phyloP scores from a whole-genome alignment of 2,113 vertebrate species.

The Corythornis vintsioides region DNA sequence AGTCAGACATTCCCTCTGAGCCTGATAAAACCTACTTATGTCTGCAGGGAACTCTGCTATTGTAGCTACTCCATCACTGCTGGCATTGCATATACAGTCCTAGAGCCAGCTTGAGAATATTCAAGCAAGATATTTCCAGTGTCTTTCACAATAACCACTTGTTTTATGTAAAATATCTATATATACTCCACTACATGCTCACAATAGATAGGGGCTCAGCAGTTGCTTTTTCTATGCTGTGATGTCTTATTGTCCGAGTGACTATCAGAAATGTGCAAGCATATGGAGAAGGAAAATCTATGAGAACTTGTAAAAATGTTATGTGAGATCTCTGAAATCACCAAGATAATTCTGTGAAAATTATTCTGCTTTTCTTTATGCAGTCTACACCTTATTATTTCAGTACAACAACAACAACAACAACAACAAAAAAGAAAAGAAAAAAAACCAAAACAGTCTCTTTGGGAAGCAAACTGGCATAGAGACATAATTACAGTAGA shows the following conservation, averaged over 20 bases:
- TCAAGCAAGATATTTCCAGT: background rate
- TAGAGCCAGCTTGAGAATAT: constrained; percentile 1
- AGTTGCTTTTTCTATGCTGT: background rate
- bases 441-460: background rate
- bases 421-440: background rate
- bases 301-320: background rate
- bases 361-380: background rate
- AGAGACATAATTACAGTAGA: background rate
- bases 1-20: constrained; percentile 7
- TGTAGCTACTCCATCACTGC: constrained; percentile 21
- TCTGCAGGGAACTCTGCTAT: constrained; percentile 31
- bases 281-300: background rate
- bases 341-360: constrained; percentile 2
- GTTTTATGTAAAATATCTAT: constrained; percentile 11
- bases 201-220: background rate
- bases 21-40: constrained; percentile 8
- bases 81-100: background rate
- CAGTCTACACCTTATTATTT: constrained; percentile 17
- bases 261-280: background rate
- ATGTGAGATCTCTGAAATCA: background rate
- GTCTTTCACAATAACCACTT: constrained; percentile 30
- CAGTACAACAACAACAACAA: background rate
- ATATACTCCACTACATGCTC: background rate
- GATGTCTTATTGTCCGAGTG: background rate
- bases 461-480: background rate